phyloP scores from a whole-genome alignment of 2,113 vertebrate species.

The Rutilus rutilus region DNA sequence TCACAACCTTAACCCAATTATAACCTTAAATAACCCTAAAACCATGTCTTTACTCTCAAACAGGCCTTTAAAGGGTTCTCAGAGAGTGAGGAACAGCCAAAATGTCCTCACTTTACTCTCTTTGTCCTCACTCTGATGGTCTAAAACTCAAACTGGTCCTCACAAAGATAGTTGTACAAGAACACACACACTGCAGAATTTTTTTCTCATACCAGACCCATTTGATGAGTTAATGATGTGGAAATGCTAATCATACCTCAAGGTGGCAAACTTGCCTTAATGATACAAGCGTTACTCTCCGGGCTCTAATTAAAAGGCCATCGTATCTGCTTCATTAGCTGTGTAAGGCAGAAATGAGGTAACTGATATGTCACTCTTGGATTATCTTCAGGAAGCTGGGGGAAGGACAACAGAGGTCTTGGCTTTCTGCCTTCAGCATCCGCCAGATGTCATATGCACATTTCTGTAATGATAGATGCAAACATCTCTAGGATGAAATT shows the following conservation, averaged over 20 bases:
- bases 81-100: too few species aligned
- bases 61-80: too few species aligned
- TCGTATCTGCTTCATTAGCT: slow-evolving; percentile 9
- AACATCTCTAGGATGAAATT: neutral
- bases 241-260: slow-evolving; percentile 57
- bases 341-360: slow-evolving; percentile 37
- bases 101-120: too few species aligned
- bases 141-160: too few species aligned
- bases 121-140: too few species aligned
- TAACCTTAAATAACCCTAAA: too few species aligned
- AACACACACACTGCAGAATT: slow-evolving; percentile 33
- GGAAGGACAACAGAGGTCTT: slow-evolving; percentile 23
- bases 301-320: slow-evolving; percentile 58
- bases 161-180: too few species aligned
- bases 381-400: slow-evolving; percentile 31
- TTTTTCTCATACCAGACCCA: slow-evolving; percentile 49
- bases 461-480: neutral
- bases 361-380: slow-evolving; percentile 41
- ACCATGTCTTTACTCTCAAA: too few species aligned
- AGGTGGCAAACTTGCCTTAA: slow-evolving; percentile 55
- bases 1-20: too few species aligned
- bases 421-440: neutral
- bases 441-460: neutral
- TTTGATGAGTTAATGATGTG: slow-evolving; percentile 40
- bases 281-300: slow-evolving; percentile 40